A percentile compares a stretch with the other conserved stretches of the same genome.
Evolutionary conservation across 2,113 vertebrate species (phyloP).

Genomic region (Peromyscus maniculatus): DNA sequence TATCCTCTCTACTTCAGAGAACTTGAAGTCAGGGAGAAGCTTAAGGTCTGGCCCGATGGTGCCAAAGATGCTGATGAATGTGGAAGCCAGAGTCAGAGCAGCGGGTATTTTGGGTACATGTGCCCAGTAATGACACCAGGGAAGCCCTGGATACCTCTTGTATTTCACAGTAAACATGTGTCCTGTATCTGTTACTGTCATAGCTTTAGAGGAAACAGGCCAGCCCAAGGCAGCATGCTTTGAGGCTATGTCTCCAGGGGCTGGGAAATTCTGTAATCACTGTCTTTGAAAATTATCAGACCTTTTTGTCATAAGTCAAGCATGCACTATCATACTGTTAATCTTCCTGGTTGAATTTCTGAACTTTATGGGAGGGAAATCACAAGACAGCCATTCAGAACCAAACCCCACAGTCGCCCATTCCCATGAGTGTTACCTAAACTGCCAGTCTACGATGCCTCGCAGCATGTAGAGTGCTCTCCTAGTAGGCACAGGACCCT

Average conservation of each 20-base stretch:
- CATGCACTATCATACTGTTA: background rate
- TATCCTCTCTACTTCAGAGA: background rate
- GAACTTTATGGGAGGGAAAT: slow-evolving; percentile 55
- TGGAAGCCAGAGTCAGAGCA: background rate
- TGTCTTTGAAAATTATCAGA: background rate
- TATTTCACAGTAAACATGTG: rapidly evolving
- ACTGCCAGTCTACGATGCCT: background rate
- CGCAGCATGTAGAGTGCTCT: background rate
- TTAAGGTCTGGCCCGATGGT: background rate
- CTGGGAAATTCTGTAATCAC: background rate
- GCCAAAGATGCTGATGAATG: background rate
- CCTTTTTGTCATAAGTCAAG: background rate
- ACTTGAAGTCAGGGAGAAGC: background rate
- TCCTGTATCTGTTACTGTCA: background rate
- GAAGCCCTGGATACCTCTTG: background rate
- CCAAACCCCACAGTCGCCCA: background rate
- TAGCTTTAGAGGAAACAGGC: background rate
- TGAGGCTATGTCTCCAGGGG: background rate
- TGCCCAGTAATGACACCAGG: background rate
- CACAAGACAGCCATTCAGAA: background rate
- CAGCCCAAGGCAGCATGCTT: background rate
- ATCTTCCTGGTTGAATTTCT: background rate
- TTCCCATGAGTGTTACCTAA: background rate
- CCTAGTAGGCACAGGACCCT: too few relatives aligned
- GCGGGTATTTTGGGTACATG: background rate